Percentiles rank a stretch among this genome's conserved stretches.
Evolutionary conservation across 2,113 vertebrate species (phyloP).

Genomic region (Vidua macroura): DNA sequence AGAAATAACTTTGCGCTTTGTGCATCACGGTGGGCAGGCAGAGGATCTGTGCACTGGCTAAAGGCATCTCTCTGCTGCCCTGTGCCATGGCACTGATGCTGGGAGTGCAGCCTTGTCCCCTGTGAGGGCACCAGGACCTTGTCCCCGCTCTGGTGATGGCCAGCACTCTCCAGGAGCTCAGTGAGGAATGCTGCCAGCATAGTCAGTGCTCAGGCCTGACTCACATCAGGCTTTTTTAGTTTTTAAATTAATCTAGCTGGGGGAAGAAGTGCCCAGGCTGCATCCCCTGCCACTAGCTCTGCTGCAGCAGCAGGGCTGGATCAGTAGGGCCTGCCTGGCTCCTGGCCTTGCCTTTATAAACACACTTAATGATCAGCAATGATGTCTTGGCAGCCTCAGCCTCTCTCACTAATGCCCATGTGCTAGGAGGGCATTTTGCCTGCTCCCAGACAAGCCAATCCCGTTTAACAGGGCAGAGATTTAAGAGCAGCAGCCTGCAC

Average conservation of each 20-base stretch:
- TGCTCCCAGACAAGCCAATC: conserved; percentile 22
- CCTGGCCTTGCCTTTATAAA: conserved; percentile 26
- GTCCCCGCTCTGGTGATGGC: not conserved
- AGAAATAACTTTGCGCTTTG: not conserved
- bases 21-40: not conserved
- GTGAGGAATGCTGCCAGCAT: not conserved
- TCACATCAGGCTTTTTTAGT: not conserved
- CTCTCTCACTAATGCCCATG: conserved; percentile 6
- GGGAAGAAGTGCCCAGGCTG: not conserved
- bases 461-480: conserved; percentile 45
- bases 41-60: not conserved
- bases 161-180: not conserved
- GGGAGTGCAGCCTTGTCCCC: not conserved
- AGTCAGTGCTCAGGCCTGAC: not conserved
- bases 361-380: conserved; percentile 41
- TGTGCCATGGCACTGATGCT: not conserved
- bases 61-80: not conserved
- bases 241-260: not conserved
- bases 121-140: not conserved
- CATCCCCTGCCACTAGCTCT: not conserved
- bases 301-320: not conserved
- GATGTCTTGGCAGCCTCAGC: conserved; percentile 42
- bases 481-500: conserved; percentile 8
- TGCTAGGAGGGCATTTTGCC: conserved; percentile 39
- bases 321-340: conserved; percentile 9